These are phyloP conservation scores for Drosophila tani DNA, from an alignment of 1,140 invertebrate species.

Conservation along the genomic window DNA sequence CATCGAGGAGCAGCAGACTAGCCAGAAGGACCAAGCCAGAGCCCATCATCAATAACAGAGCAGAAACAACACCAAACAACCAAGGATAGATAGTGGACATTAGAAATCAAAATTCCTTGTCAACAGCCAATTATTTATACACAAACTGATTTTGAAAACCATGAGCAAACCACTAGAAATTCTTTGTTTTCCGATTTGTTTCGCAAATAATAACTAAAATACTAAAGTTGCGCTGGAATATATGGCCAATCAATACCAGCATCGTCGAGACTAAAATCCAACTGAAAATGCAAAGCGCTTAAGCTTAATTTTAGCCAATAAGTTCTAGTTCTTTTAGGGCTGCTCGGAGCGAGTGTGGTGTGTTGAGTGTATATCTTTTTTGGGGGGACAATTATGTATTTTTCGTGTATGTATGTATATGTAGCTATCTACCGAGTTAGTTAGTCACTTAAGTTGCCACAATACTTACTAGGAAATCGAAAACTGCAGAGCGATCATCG, in stretches of 20 bases:
- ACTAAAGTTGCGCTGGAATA: conserved; percentile 12
- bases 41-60: conserved; percentile 17
- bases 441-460: conserved; percentile 81
- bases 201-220: conserved; percentile 14
- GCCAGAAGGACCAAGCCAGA: conserved; percentile 31
- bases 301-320: conserved; percentile 51
- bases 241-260: conserved; percentile 4
- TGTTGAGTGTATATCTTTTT: conserved; percentile 31
- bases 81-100: conserved; percentile 1
- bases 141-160: conserved; percentile 19
- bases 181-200: conserved; percentile 39
- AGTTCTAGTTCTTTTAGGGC: conserved; percentile 33
- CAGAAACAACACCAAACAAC: conserved; percentile 1
- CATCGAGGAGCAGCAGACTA: conserved; percentile 23
- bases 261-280: conserved; percentile 12
- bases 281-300: conserved; percentile 41
- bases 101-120: conserved; percentile 53
- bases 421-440: conserved; percentile 57
- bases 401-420: conserved; percentile 45
- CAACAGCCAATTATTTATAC: conserved; percentile 28
- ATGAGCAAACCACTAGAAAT: not conserved
- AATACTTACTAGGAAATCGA: conserved; percentile 71
- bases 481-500: conserved; percentile 6
- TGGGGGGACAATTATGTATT: conserved; percentile 33
- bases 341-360: conserved; percentile 18